phyloP scores from a whole-genome alignment of 2,888 invertebrate genomes.

The Hoplodrina ambigua region DNA sequence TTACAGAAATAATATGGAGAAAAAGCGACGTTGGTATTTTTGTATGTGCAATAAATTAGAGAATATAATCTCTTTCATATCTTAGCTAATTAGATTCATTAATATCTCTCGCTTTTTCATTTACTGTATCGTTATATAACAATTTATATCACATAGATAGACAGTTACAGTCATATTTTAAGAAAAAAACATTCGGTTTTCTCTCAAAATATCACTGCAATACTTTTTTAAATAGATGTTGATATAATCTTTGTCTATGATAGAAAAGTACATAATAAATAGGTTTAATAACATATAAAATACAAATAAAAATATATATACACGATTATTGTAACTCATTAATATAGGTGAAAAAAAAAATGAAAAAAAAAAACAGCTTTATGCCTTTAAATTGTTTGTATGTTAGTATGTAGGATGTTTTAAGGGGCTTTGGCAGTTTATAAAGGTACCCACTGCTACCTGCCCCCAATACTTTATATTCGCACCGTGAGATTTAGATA shows the following conservation, averaged over 20 bases:
- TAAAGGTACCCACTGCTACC: slow-evolving; percentile 80
- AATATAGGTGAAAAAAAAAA: slow-evolving; percentile 82
- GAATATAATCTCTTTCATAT: slow-evolving; percentile 84
- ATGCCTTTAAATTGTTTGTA: slow-evolving; percentile 89
- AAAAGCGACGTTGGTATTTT: slow-evolving; percentile 82
- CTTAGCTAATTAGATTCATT: slow-evolving; percentile 88
- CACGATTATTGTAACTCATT: slow-evolving; percentile 88
- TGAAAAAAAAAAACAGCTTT: slow-evolving; percentile 86
- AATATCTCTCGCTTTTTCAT: slow-evolving; percentile 85
- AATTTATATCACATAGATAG: slow-evolving; percentile 70
- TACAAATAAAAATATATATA: slow-evolving; percentile 91
- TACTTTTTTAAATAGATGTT: slow-evolving; percentile 82
- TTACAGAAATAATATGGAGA: slow-evolving; percentile 62
- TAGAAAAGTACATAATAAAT: slow-evolving; percentile 89
- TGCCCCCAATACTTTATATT: slow-evolving; percentile 78
- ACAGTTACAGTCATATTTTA: slow-evolving; percentile 68
- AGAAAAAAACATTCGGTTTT: slow-evolving; percentile 57
- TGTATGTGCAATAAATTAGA: slow-evolving; percentile 88
- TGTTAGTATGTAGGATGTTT: slow-evolving; percentile 84
- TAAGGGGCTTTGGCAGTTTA: slow-evolving; percentile 79
- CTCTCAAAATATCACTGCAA: slow-evolving; percentile 69
- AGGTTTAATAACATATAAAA: slow-evolving; percentile 86
- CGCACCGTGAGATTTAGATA: slow-evolving; percentile 87
- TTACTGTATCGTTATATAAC: slow-evolving; percentile 74
- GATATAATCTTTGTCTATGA: slow-evolving; percentile 89